Evolutionary conservation across 2,113 vertebrate genomes (phyloP), one percentile per base, ranked within the genome.

Genomic region (Hirundichthys speculiger): DNA sequence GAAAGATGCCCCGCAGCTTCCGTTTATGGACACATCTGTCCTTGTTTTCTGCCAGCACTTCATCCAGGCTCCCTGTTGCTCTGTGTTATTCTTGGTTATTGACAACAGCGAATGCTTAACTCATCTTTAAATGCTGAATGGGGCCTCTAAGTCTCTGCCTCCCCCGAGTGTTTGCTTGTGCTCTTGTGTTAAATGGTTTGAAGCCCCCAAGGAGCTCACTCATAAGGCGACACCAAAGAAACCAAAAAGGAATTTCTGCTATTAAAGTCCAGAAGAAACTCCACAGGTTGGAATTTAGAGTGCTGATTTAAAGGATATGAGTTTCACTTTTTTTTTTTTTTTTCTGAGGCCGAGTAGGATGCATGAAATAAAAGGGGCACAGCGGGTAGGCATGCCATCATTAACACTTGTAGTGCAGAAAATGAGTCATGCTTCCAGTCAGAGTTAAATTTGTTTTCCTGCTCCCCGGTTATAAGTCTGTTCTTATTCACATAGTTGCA

Each of bases 351-450:
- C 80, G 83, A 86, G 78, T 85, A 73, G 86, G 72, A 89, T 86
- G 82, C 71, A 82, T 68, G 81, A 10, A 51, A 79, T 64, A 75
- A 58, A 78, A 64, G 68, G 80, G 61, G 65, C 48, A 75, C 57
- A 65, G 64, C 67, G 66, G 77, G 77, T 69, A 71, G 45, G 52
- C 45, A 34, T 78, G 79, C 73, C 74, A 72, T 86, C 82, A 70
- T 88, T 87, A 89, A 83, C 86, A 86, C 80, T 86, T 83, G 66
- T 69, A 74, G 64, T 73, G 82, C 80, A 82, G 75, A 86, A 82
- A 89, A 75, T 90, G 85, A 90, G 69, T 89, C 86, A 88, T 71
- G 65, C 82, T 88, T 89, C 82, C 85, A 88, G 88, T 83, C 80
- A 88, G 69, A 69, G 77, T 63, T 77, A 20, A 57, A 73, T 65